Conservation (phyloP, 2,888 invertebrate genomes). For the Brenthis daphne region DNA sequence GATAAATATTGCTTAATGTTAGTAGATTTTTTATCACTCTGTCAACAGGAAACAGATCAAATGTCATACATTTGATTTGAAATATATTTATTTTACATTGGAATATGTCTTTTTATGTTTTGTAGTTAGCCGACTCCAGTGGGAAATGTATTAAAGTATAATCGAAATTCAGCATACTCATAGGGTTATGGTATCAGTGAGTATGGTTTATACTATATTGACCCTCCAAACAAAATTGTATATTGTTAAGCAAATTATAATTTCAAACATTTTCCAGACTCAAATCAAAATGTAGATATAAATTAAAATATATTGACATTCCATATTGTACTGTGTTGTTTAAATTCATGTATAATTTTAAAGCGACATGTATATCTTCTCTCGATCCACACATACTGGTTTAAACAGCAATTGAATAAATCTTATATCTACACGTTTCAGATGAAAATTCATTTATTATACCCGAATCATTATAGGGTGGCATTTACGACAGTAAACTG, state of each 20-base stretch:
- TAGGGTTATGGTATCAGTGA: conserved; percentile 54
- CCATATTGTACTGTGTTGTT: conserved; percentile 79
- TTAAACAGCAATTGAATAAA: conserved; percentile 32
- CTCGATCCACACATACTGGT: conserved; percentile 34
- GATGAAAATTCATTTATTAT: conserved; percentile 31
- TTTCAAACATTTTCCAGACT: conserved; percentile 72
- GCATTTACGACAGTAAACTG: neutral
- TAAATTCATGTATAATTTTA: conserved; percentile 59
- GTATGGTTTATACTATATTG: conserved; percentile 41
- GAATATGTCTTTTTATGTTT: conserved; percentile 80
- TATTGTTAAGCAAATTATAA: conserved; percentile 73
- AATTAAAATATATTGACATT: conserved; percentile 82
- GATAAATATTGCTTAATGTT: conserved; percentile 80
- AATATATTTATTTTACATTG: conserved; percentile 82
- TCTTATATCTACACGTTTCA: conserved; percentile 36
- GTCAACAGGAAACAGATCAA: conserved; percentile 77
- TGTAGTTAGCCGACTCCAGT: conserved; percentile 78
- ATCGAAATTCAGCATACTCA: conserved; percentile 57
- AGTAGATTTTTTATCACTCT: conserved; percentile 81
- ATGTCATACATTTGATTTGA: conserved; percentile 82
- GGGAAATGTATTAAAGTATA: conserved; percentile 64
- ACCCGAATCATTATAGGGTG: conserved; percentile 1
- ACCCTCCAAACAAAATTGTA: conserved; percentile 67
- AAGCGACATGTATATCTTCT: conserved; percentile 35
- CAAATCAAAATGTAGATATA: conserved; percentile 79